These are phyloP conservation scores for Drosophila mimica DNA, from an alignment of 2,888 invertebrate species.

Conservation along the genomic window DNA sequence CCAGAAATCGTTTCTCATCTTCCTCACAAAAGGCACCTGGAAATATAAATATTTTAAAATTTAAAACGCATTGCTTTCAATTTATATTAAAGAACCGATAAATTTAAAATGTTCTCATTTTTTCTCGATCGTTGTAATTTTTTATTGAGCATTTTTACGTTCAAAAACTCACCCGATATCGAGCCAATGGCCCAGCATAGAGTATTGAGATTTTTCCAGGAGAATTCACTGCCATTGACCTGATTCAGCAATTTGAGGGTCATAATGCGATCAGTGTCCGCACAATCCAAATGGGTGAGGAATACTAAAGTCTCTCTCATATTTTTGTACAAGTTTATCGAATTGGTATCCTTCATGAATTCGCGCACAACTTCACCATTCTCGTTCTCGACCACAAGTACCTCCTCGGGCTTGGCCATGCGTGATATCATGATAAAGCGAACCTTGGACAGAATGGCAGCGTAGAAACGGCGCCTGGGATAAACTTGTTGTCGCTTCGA, in stretches of 20 bases:
- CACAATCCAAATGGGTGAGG: conserved; percentile 98
- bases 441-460: conserved; percentile 93
- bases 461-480: conserved; percentile 90
- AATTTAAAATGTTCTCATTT: neutral
- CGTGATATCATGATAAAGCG: conserved; percentile 99
- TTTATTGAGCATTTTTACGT: neutral
- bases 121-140: too few relatives aligned
- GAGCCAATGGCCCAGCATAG: conserved; percentile 99
- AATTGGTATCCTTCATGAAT: conserved; percentile 99
- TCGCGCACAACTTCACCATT: conserved; percentile 99
- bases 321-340: conserved; percentile 99
- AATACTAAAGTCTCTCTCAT: conserved; percentile 99
- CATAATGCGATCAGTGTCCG: conserved; percentile 99
- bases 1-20: conserved; percentile 99
- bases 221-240: conserved; percentile 99
- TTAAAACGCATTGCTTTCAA: neutral
- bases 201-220: conserved; percentile 99
- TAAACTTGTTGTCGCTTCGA: conserved; percentile 82
- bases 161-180: conserved; percentile 91
- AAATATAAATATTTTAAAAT: neutral
- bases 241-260: conserved; percentile 99
- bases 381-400: conserved; percentile 99
- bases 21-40: conserved; percentile 97
- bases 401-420: conserved; percentile 99
- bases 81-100: neutral